Evolutionary conservation across 2,113 vertebrate species (phyloP), one percentile per base, ranked within the genome.

Genomic region (Mesoclemmys tuberculata): DNA sequence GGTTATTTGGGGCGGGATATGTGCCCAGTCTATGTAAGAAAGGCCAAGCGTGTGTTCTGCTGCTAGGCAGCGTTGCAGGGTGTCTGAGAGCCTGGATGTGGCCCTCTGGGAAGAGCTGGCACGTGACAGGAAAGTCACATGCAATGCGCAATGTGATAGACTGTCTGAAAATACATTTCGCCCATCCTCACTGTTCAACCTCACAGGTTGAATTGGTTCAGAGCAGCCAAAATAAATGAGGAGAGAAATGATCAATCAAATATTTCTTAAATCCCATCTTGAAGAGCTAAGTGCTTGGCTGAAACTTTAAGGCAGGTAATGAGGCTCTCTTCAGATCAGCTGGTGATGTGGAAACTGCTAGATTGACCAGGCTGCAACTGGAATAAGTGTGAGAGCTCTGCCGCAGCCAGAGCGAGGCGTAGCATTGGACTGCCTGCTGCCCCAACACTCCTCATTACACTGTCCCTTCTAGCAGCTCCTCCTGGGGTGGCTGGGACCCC

Each of bases 221-320:
- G 95, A 95, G 97, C 96, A 95, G 96, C 95, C 94, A 95, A 98
- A 97, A 95, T 97, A 97, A 97, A 98, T 97, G 96, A 97, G 84
- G 93, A 97, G 94, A 96, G 93, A 97, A 97, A 97, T 96, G 96
- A 98, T 98, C 97, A 98, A 96, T 98, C 96, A 97, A 97, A 97
- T 97, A 96, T 97, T 98, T 95, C 96, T 97, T 95, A 98, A 96
- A 95, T 93, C 94, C 86, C 82, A 91, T 95, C 96, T 97, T 97
- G 96, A 95, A 95, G 96, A 97, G 96, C 95, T 96, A 96, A 97
- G 95, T 97, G 96, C 94, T 95, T 93, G 95, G 97, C 95, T 97
- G 93, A 93, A 94, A 96, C 95, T 96, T 96, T 91, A 92, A 97
- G 95, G 96, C 94, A 90, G 96, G 97, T 97, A 98, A 98, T 98